Evolutionary conservation across 2,888 invertebrate genomes (phyloP).

Genomic region (Iselma pallidipennis): DNA sequence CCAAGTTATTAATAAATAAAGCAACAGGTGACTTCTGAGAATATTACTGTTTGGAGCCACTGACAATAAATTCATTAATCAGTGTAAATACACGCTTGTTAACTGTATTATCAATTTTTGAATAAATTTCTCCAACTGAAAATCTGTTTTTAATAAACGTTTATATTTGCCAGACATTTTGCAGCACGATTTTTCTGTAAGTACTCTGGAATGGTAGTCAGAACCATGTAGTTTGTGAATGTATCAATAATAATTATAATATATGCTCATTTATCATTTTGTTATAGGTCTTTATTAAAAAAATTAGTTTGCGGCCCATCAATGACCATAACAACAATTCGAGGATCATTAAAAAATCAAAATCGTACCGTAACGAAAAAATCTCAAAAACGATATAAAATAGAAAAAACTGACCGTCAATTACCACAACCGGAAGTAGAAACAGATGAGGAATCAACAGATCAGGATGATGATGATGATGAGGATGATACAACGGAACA

Average conservation of each 20-base stretch:
- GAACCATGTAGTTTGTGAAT: background rate
- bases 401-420: background rate
- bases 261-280: conserved; percentile 4
- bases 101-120: too few species aligned
- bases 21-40: too few species aligned
- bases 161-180: too few species aligned
- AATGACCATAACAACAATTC: conserved; percentile 36
- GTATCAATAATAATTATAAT: background rate
- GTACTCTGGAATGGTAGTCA: too few species aligned
- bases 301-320: conserved; percentile 39
- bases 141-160: too few species aligned
- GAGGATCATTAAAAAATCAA: conserved; percentile 21
- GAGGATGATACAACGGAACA: conserved; percentile 28
- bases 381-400: conserved; percentile 1
- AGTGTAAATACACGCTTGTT: too few species aligned
- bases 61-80: too few species aligned
- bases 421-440: conserved; percentile 1
- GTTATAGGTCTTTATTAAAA: conserved; percentile 41
- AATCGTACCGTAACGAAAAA: too few species aligned
- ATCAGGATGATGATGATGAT: conserved; percentile 20
- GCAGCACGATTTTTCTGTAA: too few species aligned
- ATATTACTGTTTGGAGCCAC: too few species aligned
- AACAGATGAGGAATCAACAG: conserved; percentile 22
- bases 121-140: too few species aligned
- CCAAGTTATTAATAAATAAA: too few species aligned